phyloP scores from a whole-genome alignment of 2,888 invertebrate species.

The Bellardia pandia region DNA sequence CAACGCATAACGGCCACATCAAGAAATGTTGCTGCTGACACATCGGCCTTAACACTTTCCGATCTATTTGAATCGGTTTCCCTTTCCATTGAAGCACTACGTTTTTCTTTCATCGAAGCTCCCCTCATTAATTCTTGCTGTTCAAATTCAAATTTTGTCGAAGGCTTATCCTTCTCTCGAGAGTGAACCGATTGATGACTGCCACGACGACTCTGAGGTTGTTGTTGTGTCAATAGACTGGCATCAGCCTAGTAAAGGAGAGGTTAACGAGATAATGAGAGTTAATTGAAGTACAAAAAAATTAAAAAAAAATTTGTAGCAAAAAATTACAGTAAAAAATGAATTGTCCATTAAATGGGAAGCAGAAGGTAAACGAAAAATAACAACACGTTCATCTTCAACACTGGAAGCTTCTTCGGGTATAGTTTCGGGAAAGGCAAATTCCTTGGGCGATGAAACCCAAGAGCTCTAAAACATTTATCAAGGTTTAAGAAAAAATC shows the following conservation, averaged over 20 bases:
- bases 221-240: constrained; percentile 90
- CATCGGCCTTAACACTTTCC: constrained; percentile 85
- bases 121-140: constrained; percentile 83
- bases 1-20: constrained; percentile 98
- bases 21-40: constrained; percentile 95
- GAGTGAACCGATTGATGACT: constrained; percentile 83
- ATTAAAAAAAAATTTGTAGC: not conserved
- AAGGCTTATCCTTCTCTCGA: constrained; percentile 81
- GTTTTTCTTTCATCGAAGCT: constrained; percentile 82
- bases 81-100: constrained; percentile 89
- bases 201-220: constrained; percentile 82
- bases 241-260: constrained; percentile 87
- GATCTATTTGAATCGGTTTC: constrained; percentile 89
- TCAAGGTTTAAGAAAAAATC: constrained; percentile 40
- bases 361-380: constrained; percentile 92
- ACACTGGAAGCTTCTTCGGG: constrained; percentile 96
- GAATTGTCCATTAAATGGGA: constrained; percentile 91
- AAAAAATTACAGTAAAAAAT: constrained; percentile 88
- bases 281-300: not conserved
- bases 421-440: constrained; percentile 95
- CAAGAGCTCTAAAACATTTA: constrained; percentile 86
- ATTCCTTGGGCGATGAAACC: constrained; percentile 95
- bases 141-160: constrained; percentile 83
- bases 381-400: constrained; percentile 96
- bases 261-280: not conserved